These are phyloP conservation scores for Alentia gelatinosa DNA, from an alignment of 2,888 invertebrate species.

Conservation along the genomic window DNA sequence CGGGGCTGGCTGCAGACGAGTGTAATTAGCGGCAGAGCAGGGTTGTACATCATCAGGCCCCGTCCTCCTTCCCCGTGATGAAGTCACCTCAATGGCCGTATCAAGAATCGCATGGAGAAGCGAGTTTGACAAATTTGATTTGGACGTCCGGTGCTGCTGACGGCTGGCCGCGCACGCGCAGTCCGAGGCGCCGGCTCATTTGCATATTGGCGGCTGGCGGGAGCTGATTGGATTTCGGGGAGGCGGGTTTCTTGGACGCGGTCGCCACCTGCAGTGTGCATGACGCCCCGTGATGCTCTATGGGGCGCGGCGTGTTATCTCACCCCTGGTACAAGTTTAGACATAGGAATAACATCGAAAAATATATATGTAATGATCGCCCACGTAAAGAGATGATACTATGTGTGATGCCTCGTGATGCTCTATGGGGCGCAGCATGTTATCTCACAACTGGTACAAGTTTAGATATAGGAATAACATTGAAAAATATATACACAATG, in stretches of 20 bases:
- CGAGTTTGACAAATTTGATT: constrained; percentile 22
- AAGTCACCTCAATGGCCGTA: neutral
- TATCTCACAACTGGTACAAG: too few species aligned
- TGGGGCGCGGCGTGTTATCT: too few species aligned
- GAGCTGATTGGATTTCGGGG: neutral
- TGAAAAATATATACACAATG: too few species aligned
- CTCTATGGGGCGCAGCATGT: too few species aligned
- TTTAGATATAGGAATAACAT: too few species aligned
- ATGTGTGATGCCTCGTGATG: too few species aligned
- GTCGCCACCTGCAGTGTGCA: neutral
- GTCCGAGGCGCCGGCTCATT: neutral
- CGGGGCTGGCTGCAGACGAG: too few species aligned
- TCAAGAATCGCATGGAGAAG: neutral
- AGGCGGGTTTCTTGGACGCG: neutral
- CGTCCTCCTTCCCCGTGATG: neutral
- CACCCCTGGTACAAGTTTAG: too few species aligned
- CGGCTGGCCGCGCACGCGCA: neutral
- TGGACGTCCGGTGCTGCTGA: neutral
- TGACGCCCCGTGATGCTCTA: neutral
- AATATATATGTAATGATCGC: too few species aligned
- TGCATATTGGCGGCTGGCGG: neutral
- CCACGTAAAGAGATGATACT: too few species aligned
- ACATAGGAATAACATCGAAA: too few species aligned
- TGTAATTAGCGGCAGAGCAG: too few species aligned
- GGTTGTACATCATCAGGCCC: neutral